Evolutionary conservation across 2,113 vertebrate genomes (phyloP).

Genomic region (Salvator merianae): DNA sequence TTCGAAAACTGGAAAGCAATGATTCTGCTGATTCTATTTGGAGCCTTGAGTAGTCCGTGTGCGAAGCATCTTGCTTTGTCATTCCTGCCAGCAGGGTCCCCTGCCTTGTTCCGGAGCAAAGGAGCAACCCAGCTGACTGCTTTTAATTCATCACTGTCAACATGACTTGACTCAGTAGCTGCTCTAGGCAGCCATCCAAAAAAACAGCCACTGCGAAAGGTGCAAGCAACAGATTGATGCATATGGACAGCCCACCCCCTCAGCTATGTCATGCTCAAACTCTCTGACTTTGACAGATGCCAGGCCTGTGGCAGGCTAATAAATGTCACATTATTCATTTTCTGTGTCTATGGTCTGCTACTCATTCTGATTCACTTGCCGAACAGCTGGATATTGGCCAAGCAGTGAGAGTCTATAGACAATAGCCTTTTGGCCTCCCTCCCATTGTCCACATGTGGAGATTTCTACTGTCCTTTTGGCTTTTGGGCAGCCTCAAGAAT

Average conservation of each 20-base stretch:
- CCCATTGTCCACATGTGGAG: background rate
- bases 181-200: conserved; percentile 3
- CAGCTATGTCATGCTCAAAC: conserved; percentile 2
- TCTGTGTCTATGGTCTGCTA: background rate
- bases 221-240: background rate
- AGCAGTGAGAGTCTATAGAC: background rate
- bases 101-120: background rate
- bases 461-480: background rate
- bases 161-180: background rate
- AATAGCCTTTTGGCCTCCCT: background rate
- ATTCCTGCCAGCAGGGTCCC: background rate
- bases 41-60: background rate
- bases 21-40: background rate
- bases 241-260: background rate
- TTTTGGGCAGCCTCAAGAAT: background rate
- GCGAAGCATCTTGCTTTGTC: background rate
- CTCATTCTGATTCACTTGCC: conserved; percentile 11
- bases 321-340: conserved; percentile 13
- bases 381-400: background rate
- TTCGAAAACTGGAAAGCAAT: background rate
- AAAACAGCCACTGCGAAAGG: background rate
- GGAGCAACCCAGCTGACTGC: background rate
- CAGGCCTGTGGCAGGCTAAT: conserved; percentile 14
- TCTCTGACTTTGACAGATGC: conserved; percentile 7
- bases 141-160: conserved; percentile 14